Percentiles rank a stretch among this genome's conserved stretches.
Conservation (phyloP, 2,888 invertebrate genomes). For the Lampropteryx suffumata region DNA sequence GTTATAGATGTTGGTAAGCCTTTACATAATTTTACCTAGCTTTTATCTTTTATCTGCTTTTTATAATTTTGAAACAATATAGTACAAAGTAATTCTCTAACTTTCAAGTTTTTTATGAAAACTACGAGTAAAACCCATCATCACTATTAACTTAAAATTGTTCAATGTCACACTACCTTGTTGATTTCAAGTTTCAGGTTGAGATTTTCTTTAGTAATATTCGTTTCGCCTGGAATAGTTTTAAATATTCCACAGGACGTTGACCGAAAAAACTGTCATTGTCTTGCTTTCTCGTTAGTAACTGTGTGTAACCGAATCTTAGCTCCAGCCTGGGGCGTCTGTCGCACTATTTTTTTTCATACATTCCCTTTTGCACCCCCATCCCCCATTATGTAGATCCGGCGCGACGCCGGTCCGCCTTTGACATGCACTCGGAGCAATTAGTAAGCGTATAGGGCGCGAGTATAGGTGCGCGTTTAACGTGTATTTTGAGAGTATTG, state of each 20-base stretch:
- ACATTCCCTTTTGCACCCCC: constrained; percentile 70
- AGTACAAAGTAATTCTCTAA: too few relatives aligned
- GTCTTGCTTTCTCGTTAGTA: constrained; percentile 56
- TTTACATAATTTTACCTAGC: too few relatives aligned
- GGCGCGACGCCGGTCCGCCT: constrained; percentile 79
- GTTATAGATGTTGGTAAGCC: too few relatives aligned
- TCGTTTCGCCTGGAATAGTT: constrained; percentile 12
- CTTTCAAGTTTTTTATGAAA: too few relatives aligned
- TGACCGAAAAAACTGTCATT: constrained; percentile 33
- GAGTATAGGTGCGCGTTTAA: constrained; percentile 33
- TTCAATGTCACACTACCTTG: too few relatives aligned
- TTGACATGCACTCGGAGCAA: constrained; percentile 80
- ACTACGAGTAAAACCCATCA: too few relatives aligned
- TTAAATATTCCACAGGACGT: constrained; percentile 5
- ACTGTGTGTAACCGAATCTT: constrained; percentile 71
- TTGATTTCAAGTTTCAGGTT: too few relatives aligned
- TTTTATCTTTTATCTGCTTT: too few relatives aligned
- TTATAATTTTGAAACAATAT: too few relatives aligned
- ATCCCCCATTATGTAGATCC: constrained; percentile 78
- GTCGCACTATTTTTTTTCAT: constrained; percentile 66
- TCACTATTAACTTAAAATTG: too few relatives aligned
- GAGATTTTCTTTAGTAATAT: too few relatives aligned
- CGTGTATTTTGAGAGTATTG: constrained; percentile 36
- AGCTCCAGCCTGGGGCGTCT: constrained; percentile 58
- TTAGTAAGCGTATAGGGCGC: constrained; percentile 60